Conservation (phyloP, 2,113 vertebrate genomes). For the Bambusicola thoracicus region DNA sequence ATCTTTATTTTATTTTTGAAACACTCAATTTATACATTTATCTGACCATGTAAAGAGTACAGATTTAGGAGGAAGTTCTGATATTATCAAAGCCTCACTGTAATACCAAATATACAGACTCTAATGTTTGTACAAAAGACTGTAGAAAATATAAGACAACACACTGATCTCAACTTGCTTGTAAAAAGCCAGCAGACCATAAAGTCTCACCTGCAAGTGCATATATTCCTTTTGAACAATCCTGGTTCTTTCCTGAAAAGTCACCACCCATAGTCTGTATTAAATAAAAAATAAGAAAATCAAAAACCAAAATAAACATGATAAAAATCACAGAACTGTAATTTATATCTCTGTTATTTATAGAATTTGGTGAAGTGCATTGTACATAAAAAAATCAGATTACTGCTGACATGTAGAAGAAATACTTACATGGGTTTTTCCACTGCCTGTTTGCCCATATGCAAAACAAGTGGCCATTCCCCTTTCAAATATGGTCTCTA, state of each 20-base stretch:
- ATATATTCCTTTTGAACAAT: conserved; percentile 98
- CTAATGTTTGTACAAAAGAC: not conserved
- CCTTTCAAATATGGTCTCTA: conserved; percentile 97
- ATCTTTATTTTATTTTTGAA: not conserved
- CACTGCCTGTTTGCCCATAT: conserved; percentile 97
- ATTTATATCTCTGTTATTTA: not conserved
- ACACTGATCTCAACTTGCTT: not conserved
- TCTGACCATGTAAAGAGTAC: not conserved
- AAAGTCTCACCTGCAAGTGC: conserved; percentile 87
- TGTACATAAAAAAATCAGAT: not conserved
- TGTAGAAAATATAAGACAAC: not conserved
- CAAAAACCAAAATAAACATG: not conserved
- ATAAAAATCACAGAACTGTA: not conserved
- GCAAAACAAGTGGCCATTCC: conserved; percentile 99
- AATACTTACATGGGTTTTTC: conserved; percentile 94
- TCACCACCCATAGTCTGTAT: conserved; percentile 97
- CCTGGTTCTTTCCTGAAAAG: conserved; percentile 98
- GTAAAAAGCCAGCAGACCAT: not conserved
- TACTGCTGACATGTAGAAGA: not conserved
- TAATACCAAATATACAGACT: not conserved
- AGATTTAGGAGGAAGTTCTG: not conserved
- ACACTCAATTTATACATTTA: not conserved
- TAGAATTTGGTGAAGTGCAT: not conserved
- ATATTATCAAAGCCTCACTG: not conserved
- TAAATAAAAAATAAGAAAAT: not conserved